These are phyloP conservation scores for Vombatus ursinus DNA, from an alignment of 2,113 vertebrate species.

Conservation along the genomic window DNA sequence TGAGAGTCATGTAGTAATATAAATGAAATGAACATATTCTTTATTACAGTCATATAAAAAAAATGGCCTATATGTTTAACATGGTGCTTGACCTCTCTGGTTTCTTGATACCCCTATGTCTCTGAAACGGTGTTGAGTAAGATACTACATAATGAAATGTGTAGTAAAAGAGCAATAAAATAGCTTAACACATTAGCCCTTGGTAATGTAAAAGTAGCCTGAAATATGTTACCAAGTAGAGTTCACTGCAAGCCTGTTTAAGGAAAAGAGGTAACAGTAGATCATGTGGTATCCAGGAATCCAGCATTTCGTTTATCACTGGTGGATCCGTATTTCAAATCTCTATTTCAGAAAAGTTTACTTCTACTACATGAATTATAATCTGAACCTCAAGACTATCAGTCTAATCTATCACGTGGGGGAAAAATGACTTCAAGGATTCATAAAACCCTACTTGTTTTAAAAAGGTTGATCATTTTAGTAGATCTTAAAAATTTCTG, in stretches of 20 bases:
- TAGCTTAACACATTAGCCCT: conserved; percentile 73
- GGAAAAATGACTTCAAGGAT: not conserved
- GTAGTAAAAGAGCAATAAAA: conserved; percentile 71
- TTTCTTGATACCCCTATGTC: conserved; percentile 76
- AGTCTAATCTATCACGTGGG: not conserved
- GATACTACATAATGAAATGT: conserved; percentile 71
- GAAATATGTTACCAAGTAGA: conserved; percentile 63
- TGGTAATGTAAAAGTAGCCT: conserved; percentile 68
- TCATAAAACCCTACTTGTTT: not conserved
- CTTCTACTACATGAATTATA: not conserved
- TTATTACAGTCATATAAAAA: conserved; percentile 83
- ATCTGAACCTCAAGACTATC: conserved; percentile 3
- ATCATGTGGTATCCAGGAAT: not conserved
- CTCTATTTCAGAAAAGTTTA: not conserved
- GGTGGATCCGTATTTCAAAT: not conserved
- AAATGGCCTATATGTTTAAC: conserved; percentile 80
- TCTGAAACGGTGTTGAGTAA: conserved; percentile 68
- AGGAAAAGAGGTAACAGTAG: not conserved
- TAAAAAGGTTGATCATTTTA: not conserved
- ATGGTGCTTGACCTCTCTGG: conserved; percentile 78
- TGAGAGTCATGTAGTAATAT: conserved; percentile 80
- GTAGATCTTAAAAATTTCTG: not conserved
- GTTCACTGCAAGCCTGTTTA: not conserved
- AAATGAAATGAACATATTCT: conserved; percentile 83
- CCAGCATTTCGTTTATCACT: not conserved